Evolutionary conservation across 35 echinoderm and acorn worm genomes (phyloP).

Genomic region (Nesometra sesokonis): DNA sequence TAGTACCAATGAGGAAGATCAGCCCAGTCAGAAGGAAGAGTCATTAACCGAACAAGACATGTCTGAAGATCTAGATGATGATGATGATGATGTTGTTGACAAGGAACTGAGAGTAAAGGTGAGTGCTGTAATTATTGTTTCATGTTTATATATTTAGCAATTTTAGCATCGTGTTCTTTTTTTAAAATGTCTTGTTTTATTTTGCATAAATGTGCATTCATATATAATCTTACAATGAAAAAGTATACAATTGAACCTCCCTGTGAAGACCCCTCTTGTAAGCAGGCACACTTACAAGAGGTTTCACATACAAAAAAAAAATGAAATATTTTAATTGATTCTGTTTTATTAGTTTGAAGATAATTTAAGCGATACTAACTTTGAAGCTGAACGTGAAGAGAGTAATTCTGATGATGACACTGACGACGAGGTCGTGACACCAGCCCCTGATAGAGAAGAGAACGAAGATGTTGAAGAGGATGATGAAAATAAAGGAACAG

Average conservation of each 20-base stretch:
- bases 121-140: too few species aligned
- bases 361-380: not conserved
- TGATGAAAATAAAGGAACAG: slow-evolving; percentile 21
- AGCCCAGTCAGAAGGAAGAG: slow-evolving; percentile 35
- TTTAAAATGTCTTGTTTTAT: too few species aligned
- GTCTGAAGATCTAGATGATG: slow-evolving; percentile 31
- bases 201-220: too few species aligned
- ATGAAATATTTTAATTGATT: not conserved
- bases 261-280: too few species aligned
- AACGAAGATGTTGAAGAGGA: slow-evolving; percentile 36
- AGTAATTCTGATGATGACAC: slow-evolving; percentile 29
- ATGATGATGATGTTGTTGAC: slow-evolving; percentile 73
- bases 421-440: slow-evolving; percentile 80
- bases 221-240: too few species aligned
- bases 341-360: not conserved
- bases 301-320: too few species aligned
- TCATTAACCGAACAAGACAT: not conserved
- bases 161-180: too few species aligned
- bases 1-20: slow-evolving; percentile 21
- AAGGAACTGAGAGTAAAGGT: slow-evolving; percentile 59
- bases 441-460: slow-evolving; percentile 34
- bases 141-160: too few species aligned
- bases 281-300: too few species aligned
- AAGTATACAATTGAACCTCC: too few species aligned
- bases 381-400: not conserved